Percentiles rank a stretch among this genome's conserved stretches.
Conservation (phyloP, 2,113 vertebrate genomes). For the Lagenorhynchus albirostris region DNA sequence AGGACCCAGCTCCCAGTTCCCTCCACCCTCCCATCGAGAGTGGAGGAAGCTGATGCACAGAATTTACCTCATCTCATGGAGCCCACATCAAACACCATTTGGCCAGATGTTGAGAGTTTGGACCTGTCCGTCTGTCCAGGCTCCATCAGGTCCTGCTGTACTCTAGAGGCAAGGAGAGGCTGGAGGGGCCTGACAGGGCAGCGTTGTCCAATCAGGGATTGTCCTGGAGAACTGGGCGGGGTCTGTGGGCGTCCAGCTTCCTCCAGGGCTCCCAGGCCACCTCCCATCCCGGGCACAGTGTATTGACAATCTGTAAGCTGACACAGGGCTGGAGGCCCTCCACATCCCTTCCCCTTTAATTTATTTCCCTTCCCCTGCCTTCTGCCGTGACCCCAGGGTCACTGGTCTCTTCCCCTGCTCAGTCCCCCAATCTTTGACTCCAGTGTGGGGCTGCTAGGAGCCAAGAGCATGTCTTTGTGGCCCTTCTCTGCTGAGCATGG, state of each 20-base stretch:
- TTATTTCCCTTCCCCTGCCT: conserved; percentile 49
- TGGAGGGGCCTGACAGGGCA: conserved; percentile 53
- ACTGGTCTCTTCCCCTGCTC: background rate
- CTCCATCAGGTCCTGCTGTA: conserved; percentile 78
- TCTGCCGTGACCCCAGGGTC: background rate
- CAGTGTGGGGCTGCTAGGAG: background rate
- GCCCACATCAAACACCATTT: conserved; percentile 66
- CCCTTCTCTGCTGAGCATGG: background rate
- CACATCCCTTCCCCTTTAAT: conserved; percentile 58
- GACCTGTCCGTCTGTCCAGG: conserved; percentile 58
- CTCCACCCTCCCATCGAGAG: conserved; percentile 55
- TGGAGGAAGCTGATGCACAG: conserved; percentile 64
- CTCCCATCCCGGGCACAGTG: conserved; percentile 54
- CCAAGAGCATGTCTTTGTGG: background rate
- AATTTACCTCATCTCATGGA: conserved; percentile 82
- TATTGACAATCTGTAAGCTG: conserved; percentile 82
- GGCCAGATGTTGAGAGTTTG: conserved; percentile 59
- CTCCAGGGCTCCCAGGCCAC: conserved; percentile 34
- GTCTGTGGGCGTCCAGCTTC: conserved; percentile 8
- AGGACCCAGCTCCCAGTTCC: background rate
- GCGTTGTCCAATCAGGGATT: conserved; percentile 85
- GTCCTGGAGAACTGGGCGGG: conserved; percentile 59
- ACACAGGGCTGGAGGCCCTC: conserved; percentile 54
- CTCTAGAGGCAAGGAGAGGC: conserved; percentile 58
- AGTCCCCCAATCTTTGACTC: background rate